Evolutionary conservation across 2,113 vertebrate species (phyloP), one percentile per base, ranked within the genome.

Genomic region (Typhlomys cinereus): DNA sequence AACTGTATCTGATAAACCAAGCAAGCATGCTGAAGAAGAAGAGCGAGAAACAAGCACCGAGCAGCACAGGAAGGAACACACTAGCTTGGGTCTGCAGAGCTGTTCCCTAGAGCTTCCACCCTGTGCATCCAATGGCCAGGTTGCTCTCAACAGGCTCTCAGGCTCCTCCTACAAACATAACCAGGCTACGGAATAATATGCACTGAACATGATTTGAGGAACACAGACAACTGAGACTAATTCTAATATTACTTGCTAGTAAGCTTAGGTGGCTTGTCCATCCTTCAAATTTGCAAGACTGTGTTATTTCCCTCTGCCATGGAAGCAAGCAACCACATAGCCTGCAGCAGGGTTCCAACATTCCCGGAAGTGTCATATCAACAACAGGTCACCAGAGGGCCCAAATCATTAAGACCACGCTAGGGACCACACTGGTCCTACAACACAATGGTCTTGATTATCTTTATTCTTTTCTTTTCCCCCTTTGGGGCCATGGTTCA

Each of bases 61-160:
- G n/a, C 69, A 54, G 25, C 9, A 27, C 29, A 85, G 27, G 14
- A 69, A 44, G 48, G 29, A 74, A 34, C 23, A 17, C 27, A 12
- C 20, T 11, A 39, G 20, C 11, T 6, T 50, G 2, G 4, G 17
- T 61, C 52, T 31, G 8, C 11, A 18, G 0, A 0, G n/a, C 50
- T 21, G n/a, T 17, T 67, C 8, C 21, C 44, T 48, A 18, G 7
- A 31, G n/a, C 59, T 62, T 29, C 44, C 0, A 1, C 0, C 54
- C 17, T 29, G 11, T 50, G 34, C 23, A 52, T 34, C 15, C 48
- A 21, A 36, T 8, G 15, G 7, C 25, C 17, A 29, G 41, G 62
- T 13, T 34, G 48, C 80, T 21, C 52, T 7, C 79, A 34, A 4
- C 2, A 73, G 31, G 31, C n/a, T 71, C 71, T 73, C 66, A 75